Base-by-base conservation (phyloP, 2,888 invertebrate genomes). In the Actias luna region DNA sequence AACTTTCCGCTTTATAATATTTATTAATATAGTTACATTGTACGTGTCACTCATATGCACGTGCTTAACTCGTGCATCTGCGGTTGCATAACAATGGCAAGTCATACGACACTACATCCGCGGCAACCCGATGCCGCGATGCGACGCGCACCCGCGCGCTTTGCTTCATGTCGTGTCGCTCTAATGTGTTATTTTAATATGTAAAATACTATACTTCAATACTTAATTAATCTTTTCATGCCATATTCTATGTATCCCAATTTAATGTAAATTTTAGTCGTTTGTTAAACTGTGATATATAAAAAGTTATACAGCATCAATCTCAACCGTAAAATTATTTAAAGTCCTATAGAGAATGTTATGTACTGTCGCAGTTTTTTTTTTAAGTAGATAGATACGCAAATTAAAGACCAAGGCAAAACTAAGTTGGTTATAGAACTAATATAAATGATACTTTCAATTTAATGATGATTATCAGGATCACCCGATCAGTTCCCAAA, bases 21-120 rank as follows among this genome's bases (percentile, higher is more conserved):
- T 5, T 7, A 33, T 33, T 7, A 33, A 27, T 27, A n/a, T 39
- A 25, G 22, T 31, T 46, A 46, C 7, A 52, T 55, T 63, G 62
- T 62, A 67, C 57, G 63, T 65, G 63, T 35, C 39, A 36, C 18
- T 61, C 27, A 60, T 57, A 46, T 62, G 39, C 42, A 33, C 27
- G 14, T n/a, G 46, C 70, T 68, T 64, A 69, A 67, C 5, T 50
- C 25, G 25, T 50, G 46, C 46, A 50, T 50, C 25, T 68, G 69
- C 68, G 67, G 69, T 67, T 64, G 69, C 66, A 66, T 66, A 63
- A 69, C 67, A 63, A 58, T 66, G 68, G 64, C 59, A 60, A 61
- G 59, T 46, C 67, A 63, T 46, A 27, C 61, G 59, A 59, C 64
- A 61, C 46, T 27, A 16, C 46, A 25, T 14, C 59, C 46, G n/a